Percentiles rank a stretch among this genome's conserved stretches.
Evolutionary conservation across 1,140 invertebrate genomes (phyloP).

Genomic region (Xylocopa sonorina): DNA sequence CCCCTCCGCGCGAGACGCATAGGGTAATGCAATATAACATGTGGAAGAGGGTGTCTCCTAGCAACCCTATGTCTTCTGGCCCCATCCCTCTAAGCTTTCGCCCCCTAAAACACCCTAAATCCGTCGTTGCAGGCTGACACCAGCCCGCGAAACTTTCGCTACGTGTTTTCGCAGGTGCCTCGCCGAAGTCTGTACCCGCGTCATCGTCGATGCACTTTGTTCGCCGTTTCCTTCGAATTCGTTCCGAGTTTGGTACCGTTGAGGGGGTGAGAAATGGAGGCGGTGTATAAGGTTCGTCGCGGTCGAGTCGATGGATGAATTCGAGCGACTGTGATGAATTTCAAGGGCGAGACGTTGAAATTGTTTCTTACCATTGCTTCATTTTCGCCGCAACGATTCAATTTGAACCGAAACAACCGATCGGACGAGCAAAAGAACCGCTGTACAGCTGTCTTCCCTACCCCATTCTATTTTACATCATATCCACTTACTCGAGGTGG

Average conservation of each 20-base stretch:
- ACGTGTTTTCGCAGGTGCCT: constrained; percentile 56
- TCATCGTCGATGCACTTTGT: constrained; percentile 7
- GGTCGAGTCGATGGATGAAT: too few species aligned
- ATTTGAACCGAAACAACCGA: neutral
- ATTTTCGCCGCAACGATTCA: too few species aligned
- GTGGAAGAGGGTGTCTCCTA: constrained; percentile 78
- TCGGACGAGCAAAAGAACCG: too few species aligned
- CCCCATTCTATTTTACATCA: too few species aligned
- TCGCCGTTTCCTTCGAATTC: neutral
- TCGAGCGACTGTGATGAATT: too few species aligned
- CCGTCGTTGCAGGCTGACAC: constrained; percentile 49
- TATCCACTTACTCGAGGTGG: neutral
- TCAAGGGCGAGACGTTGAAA: too few species aligned
- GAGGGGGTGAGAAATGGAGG: too few species aligned
- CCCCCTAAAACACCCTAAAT: constrained; percentile 74
- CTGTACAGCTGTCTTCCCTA: too few species aligned
- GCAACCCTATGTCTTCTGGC: constrained; percentile 77
- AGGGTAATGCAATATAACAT: constrained; percentile 79
- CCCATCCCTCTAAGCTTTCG: constrained; percentile 62
- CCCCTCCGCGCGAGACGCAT: constrained; percentile 61
- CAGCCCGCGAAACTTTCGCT: constrained; percentile 56
- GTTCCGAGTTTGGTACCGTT: neutral
- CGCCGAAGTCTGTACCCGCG: neutral
- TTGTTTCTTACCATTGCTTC: too few species aligned
- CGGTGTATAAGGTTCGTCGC: neutral